phyloP scores from a whole-genome alignment of 1,140 invertebrate genomes.

The Plutomurus gul region DNA sequence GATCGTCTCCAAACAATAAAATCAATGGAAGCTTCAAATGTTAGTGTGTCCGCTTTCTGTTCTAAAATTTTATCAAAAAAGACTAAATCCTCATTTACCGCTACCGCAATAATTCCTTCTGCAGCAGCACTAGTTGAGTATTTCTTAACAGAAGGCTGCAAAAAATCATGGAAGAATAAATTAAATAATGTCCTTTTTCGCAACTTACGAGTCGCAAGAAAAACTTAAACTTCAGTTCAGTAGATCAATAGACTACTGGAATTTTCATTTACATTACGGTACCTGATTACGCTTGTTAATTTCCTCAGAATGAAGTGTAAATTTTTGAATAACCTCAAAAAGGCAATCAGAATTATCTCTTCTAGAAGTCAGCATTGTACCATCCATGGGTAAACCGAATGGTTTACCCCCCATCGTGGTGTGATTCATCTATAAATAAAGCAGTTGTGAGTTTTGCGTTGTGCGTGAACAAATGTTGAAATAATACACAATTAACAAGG shows the following conservation, averaged over 20 bases:
- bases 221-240: neutral
- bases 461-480: too few relatives aligned
- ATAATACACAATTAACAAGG: too few relatives aligned
- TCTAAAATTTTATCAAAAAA: neutral
- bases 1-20: conserved; percentile 48
- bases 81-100: neutral
- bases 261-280: neutral
- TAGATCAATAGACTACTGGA: neutral
- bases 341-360: neutral
- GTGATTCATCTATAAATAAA: neutral
- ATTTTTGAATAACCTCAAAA: neutral
- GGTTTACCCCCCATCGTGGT: neutral
- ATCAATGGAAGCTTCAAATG: conserved; percentile 39
- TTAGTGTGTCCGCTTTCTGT: neutral
- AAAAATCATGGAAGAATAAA: neutral
- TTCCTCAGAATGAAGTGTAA: neutral
- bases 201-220: too few relatives aligned
- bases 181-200: too few relatives aligned
- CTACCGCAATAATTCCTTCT: neutral
- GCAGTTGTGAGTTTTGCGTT: too few relatives aligned
- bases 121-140: neutral
- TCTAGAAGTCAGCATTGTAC: neutral
- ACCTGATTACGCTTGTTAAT: too few relatives aligned
- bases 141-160: neutral
- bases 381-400: neutral